phyloP scores from a whole-genome alignment of 1,140 invertebrate species.

The Lysiphlebus fabarum region DNA sequence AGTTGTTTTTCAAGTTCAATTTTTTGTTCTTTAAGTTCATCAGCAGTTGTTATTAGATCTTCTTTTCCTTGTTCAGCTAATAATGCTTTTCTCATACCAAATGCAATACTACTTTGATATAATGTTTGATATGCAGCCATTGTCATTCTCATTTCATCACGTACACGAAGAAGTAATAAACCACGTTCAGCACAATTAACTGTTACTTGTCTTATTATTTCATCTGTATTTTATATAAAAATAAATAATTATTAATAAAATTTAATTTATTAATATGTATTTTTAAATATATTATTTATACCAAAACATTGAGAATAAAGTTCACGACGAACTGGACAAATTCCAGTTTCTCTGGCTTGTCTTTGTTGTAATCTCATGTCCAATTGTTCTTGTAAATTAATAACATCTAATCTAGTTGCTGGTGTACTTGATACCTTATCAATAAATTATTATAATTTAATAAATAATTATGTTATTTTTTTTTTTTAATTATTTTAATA shows the following conservation, averaged over 20 bases:
- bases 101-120: conserved; percentile 96
- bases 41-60: conserved; percentile 61
- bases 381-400: conserved; percentile 92
- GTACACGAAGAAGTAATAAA: conserved; percentile 83
- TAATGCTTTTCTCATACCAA: conserved; percentile 96
- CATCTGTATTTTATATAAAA: conserved; percentile 61
- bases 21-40: conserved; percentile 68
- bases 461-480: not conserved
- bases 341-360: conserved; percentile 92
- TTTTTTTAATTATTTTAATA: too few relatives aligned
- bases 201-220: conserved; percentile 90
- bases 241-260: not conserved
- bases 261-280: not conserved
- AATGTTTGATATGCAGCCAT: conserved; percentile 90
- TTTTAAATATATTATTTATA: conserved; percentile 53
- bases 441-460: not conserved
- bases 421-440: conserved; percentile 86
- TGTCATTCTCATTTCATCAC: conserved; percentile 95
- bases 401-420: conserved; percentile 89
- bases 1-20: conserved; percentile 74
- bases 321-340: conserved; percentile 90
- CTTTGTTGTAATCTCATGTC: conserved; percentile 87
- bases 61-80: conserved; percentile 67
- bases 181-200: conserved; percentile 97
- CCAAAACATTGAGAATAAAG: conserved; percentile 97